Conservation (phyloP, 2,113 vertebrate species). For the Mus spicilegus region DNA sequence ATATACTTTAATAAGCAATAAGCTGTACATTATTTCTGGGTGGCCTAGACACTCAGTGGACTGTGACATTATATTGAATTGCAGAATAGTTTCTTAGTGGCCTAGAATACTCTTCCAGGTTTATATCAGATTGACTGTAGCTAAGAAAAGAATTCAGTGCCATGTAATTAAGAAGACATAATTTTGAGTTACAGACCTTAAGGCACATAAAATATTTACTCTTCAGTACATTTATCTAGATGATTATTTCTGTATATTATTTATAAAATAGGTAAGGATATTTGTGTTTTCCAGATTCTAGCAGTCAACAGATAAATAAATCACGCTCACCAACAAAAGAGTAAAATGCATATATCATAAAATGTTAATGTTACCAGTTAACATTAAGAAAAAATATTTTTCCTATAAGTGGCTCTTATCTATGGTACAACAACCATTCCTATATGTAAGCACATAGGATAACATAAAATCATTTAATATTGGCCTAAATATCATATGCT, state of each 20-base stretch:
- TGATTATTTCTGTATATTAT: conserved; percentile 1
- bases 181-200: conserved; percentile 13
- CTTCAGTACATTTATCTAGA: background rate
- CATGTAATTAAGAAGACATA: background rate
- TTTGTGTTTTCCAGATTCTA: conserved; percentile 12
- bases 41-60: conserved; percentile 75
- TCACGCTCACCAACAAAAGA: background rate
- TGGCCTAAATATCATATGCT: background rate
- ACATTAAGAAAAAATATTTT: background rate
- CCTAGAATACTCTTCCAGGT: background rate
- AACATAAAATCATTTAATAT: background rate
- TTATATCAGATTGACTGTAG: background rate
- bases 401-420: background rate
- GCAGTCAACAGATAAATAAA: conserved; percentile 36
- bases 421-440: background rate
- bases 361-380: conserved; percentile 43
- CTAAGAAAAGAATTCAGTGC: background rate
- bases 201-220: background rate
- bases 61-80: conserved; percentile 70
- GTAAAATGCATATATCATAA: background rate
- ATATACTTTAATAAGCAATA: conserved; percentile 80
- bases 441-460: background rate
- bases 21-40: conserved; percentile 71
- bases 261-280: background rate
- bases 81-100: conserved; percentile 56